A percentile compares a stretch with the other conserved stretches of the same genome.
phyloP scores from a whole-genome alignment of 2,888 invertebrate genomes.

The Phaonia tiefii region DNA sequence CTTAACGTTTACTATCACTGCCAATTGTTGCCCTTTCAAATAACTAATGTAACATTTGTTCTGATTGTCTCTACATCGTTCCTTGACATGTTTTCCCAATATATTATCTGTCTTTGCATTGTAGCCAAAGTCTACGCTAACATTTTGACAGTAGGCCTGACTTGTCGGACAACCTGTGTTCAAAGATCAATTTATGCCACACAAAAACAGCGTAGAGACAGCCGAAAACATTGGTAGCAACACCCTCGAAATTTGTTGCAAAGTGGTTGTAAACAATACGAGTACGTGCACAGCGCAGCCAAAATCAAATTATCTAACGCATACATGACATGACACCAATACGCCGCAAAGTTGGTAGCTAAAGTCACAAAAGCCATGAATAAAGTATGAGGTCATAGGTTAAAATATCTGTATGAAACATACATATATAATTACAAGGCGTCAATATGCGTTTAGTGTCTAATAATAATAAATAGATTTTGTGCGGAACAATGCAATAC shows the following conservation, averaged over 20 bases:
- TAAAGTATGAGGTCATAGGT: conserved; percentile 56
- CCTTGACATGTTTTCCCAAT: no score
- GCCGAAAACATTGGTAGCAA: conserved; percentile 59
- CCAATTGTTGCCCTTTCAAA: not conserved
- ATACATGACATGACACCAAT: conserved; percentile 21
- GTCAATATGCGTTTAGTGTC: conserved; percentile 16
- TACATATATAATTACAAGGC: conserved; percentile 39
- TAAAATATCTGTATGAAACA: conserved; percentile 54
- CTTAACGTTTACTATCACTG: no score
- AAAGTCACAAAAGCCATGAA: conserved; percentile 8
- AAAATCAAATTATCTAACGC: conserved; percentile 39
- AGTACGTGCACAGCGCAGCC: not conserved
- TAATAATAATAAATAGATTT: not conserved
- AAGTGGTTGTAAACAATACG: conserved; percentile 25
- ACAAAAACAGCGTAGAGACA: not conserved
- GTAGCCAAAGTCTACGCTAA: conserved; percentile 42
- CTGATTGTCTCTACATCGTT: no score
- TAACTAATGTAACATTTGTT: not conserved
- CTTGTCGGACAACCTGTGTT: conserved; percentile 56
- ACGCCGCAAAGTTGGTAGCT: not conserved
- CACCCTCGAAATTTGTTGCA: conserved; percentile 59
- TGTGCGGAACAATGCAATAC: not conserved
- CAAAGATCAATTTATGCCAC: not conserved
- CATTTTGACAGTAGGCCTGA: conserved; percentile 65
- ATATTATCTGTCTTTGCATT: not conserved